phyloP scores from a whole-genome alignment of 2,888 invertebrate genomes.

The Malachius bipustulatus region DNA sequence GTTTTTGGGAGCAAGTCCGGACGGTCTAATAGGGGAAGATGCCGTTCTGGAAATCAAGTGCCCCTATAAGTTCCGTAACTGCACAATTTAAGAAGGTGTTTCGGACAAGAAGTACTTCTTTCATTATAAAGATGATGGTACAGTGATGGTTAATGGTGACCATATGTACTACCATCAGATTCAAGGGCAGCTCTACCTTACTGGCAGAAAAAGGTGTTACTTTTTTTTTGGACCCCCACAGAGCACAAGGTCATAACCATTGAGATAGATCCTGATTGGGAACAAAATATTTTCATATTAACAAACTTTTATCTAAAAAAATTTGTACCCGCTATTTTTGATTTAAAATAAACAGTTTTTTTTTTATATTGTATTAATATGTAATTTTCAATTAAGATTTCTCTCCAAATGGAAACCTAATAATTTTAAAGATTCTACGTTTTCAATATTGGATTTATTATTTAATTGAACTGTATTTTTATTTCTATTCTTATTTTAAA shows the following conservation, averaged over 20 bases:
- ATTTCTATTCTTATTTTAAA: no score
- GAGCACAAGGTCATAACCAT: constrained; percentile 1
- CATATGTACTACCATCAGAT: constrained; percentile 7
- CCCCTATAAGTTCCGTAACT: constrained; percentile 13
- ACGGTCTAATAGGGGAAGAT: constrained; percentile 12
- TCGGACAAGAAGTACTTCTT: not conserved
- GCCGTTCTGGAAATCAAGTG: constrained; percentile 15
- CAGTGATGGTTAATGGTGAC: not conserved
- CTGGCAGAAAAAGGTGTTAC: constrained; percentile 5
- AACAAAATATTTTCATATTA: no score
- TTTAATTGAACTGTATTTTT: no score
- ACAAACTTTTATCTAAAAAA: no score
- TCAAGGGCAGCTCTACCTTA: constrained; percentile 9
- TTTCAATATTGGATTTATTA: no score
- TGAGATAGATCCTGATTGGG: no score
- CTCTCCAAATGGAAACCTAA: no score
- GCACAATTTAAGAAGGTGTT: constrained; percentile 4
- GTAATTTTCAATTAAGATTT: no score
- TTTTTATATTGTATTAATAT: no score
- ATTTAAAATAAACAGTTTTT: no score
- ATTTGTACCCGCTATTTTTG: no score
- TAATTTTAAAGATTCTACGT: no score
- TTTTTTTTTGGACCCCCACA: constrained; percentile 9
- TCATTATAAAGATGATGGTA: not conserved
- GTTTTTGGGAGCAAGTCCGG: constrained; percentile 13